Evolutionary conservation across 1,140 invertebrate genomes (phyloP).

Genomic region (Arctopsyche grandis): DNA sequence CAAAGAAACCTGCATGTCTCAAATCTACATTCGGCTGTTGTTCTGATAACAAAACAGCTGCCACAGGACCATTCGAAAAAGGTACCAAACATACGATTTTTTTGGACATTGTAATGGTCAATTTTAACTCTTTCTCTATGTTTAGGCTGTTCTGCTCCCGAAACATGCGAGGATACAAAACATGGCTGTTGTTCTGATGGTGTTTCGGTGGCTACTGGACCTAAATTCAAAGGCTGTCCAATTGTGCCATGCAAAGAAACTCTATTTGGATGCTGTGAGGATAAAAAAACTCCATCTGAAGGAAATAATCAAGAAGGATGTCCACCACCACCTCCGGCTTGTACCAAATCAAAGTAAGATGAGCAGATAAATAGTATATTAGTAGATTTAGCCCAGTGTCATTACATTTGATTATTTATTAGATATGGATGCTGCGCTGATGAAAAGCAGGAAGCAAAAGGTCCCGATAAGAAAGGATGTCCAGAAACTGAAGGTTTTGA

Average conservation of each 20-base stretch:
- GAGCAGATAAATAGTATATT: neutral
- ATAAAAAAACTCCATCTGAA: constrained; percentile 79
- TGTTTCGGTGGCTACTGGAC: constrained; percentile 82
- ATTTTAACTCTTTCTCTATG: too few relatives aligned
- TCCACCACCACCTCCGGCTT: constrained; percentile 73
- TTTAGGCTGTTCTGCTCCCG: constrained; percentile 73
- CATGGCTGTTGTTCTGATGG: constrained; percentile 92
- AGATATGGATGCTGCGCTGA: constrained; percentile 84
- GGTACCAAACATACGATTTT: constrained; percentile 61
- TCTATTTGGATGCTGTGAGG: constrained; percentile 87
- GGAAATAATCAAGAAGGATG: constrained; percentile 89
- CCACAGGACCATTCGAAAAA: constrained; percentile 86
- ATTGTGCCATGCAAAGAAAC: constrained; percentile 78
- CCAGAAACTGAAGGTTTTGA: constrained; percentile 59
- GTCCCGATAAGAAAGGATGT: constrained; percentile 75
- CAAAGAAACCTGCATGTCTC: constrained; percentile 71
- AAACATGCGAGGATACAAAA: constrained; percentile 83
- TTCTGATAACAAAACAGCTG: constrained; percentile 83
- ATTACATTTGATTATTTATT: neutral
- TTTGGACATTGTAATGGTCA: neutral
- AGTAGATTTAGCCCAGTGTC: neutral
- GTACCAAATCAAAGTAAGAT: constrained; percentile 71
- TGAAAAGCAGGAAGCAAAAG: constrained; percentile 74
- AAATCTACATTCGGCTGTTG: constrained; percentile 88
- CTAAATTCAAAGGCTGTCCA: constrained; percentile 81